Percentiles rank a stretch among this genome's conserved stretches.
Conservation (phyloP, 2,888 invertebrate genomes). For the Rhodophaea formosa region DNA sequence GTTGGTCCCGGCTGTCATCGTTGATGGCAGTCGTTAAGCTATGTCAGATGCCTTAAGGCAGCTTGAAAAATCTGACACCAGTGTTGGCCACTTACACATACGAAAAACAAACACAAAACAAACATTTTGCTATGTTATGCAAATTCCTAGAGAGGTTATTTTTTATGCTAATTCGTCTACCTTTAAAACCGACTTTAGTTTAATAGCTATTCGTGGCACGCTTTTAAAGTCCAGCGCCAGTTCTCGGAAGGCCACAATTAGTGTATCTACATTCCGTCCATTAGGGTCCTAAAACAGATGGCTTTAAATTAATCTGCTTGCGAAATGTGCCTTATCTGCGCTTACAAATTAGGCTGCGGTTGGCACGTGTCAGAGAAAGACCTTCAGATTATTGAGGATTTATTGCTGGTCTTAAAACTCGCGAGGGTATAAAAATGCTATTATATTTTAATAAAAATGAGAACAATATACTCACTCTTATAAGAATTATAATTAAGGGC, state of each 20-base stretch:
- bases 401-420: background rate
- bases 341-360: constrained; percentile 10
- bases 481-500: too few relatives aligned
- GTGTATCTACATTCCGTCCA: constrained; percentile 3
- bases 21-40: too few relatives aligned
- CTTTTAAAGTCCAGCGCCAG: background rate
- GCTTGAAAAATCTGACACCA: too few relatives aligned
- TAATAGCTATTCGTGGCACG: constrained; percentile 7
- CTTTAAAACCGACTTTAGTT: background rate
- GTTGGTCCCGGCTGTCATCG: too few relatives aligned
- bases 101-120: too few relatives aligned
- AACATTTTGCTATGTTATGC: too few relatives aligned
- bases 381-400: background rate
- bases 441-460: background rate
- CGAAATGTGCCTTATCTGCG: background rate
- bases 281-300: background rate
- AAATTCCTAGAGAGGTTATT: too few relatives aligned
- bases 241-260: constrained; percentile 9
- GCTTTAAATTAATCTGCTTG: constrained; percentile 1
- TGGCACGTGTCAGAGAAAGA: constrained; percentile 1
- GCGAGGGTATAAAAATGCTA: background rate
- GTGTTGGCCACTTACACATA: too few relatives aligned
- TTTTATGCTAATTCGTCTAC: too few relatives aligned
- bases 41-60: too few relatives aligned
- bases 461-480: too few relatives aligned